Conservation (phyloP, 2,113 vertebrate genomes). For the Oophaga pumilio region DNA sequence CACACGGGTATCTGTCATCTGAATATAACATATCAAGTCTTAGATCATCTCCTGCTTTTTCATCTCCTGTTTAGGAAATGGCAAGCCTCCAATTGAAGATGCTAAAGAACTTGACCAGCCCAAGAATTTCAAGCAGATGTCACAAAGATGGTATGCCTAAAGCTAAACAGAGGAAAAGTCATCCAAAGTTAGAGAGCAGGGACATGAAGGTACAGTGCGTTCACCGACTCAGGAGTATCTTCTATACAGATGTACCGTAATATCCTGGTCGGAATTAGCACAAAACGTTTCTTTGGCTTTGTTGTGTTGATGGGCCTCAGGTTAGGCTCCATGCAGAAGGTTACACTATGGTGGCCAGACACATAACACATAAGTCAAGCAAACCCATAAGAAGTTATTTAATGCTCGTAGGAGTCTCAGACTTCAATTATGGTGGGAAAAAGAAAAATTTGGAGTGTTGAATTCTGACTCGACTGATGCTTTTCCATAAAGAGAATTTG, state of each 20-base stretch:
- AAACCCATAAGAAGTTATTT: too few relatives aligned
- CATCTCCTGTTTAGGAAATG: neutral
- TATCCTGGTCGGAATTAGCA: neutral
- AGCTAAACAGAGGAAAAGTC: neutral
- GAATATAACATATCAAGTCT: neutral
- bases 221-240: neutral
- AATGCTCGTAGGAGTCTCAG: too few relatives aligned
- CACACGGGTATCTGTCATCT: neutral
- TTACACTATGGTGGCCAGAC: too few relatives aligned
- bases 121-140: neutral
- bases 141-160: neutral
- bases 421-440: too few relatives aligned
- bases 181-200: neutral
- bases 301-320: neutral
- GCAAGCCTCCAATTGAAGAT: neutral
- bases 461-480: too few relatives aligned
- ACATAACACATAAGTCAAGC: too few relatives aligned
- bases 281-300: neutral
- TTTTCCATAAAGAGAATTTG: too few relatives aligned
- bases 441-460: too few relatives aligned
- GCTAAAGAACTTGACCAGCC: neutral
- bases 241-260: neutral
- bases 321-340: too few relatives aligned
- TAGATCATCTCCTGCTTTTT: neutral
- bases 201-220: neutral